Conservation (phyloP, 2,888 invertebrate species). For the Eupithecia dodoneata region DNA sequence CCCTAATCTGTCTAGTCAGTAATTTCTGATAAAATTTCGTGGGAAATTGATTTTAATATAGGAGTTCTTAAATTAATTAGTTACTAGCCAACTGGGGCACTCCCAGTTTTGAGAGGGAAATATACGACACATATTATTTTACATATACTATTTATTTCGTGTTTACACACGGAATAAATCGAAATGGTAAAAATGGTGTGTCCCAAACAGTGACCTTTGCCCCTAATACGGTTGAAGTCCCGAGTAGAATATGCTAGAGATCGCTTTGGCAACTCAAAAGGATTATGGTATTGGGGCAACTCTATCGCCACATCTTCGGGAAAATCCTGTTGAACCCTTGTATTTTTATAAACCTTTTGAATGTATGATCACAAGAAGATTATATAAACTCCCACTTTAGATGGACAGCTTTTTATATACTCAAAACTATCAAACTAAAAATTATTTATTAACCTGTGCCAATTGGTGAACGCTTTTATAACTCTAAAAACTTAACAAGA, state of each 20-base stretch:
- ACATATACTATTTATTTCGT: neutral
- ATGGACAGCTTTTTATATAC: neutral
- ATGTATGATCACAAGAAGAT: neutral
- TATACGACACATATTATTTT: neutral
- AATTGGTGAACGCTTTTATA: neutral
- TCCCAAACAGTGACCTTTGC: constrained; percentile 16
- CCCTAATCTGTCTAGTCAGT: neutral
- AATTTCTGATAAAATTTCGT: neutral
- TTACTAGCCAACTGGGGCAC: neutral
- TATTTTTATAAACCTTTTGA: constrained; percentile 7
- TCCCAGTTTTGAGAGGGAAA: neutral
- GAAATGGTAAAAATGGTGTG: neutral
- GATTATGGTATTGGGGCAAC: constrained; percentile 18
- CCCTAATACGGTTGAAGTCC: constrained; percentile 20
- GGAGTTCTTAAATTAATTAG: neutral
- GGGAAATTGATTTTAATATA: neutral
- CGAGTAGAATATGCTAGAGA: constrained; percentile 18
- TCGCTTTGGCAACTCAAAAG: constrained; percentile 19
- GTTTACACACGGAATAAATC: neutral
- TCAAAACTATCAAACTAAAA: neutral
- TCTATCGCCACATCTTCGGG: constrained; percentile 3
- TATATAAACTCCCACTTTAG: neutral
- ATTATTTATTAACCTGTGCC: neutral
- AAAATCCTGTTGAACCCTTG: constrained; percentile 13
- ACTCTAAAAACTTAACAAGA: neutral